Percentiles rank a stretch among this genome's conserved stretches.
Conservation (phyloP, 2,113 vertebrate genomes). For the Cichladusa arquata region DNA sequence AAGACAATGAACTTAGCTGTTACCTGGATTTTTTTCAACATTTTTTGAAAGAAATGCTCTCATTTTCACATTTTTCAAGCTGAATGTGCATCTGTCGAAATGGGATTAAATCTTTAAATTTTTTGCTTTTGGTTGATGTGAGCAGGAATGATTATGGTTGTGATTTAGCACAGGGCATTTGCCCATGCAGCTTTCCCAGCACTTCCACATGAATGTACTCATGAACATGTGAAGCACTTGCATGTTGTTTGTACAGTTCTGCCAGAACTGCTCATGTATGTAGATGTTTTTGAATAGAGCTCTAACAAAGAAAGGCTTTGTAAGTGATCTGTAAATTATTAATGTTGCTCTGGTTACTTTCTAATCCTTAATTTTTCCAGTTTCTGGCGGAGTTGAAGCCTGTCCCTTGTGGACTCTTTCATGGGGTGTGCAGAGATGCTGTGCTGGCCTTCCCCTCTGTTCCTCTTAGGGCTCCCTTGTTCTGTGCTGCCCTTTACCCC, state of each 20-base stretch:
- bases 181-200: not conserved
- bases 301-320: not conserved
- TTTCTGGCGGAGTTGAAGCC: not conserved
- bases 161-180: not conserved
- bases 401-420: not conserved
- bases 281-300: not conserved
- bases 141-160: not conserved
- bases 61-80: not conserved
- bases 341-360: not conserved
- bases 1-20: not conserved
- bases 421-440: not conserved
- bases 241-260: not conserved
- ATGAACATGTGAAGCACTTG: not conserved
- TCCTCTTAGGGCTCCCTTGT: not conserved
- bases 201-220: not conserved
- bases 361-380: not conserved
- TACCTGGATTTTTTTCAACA: not conserved
- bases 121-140: not conserved
- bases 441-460: not conserved
- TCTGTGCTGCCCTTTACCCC: not conserved
- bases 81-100: not conserved
- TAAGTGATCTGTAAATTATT: not conserved
- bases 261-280: not conserved
- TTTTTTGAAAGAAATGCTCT: not conserved
- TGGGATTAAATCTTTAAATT: rapidly evolving